Evolutionary conservation across 2,113 vertebrate genomes (phyloP), one percentile per base, ranked within the genome.

Genomic region (Scartelaos histophorus): DNA sequence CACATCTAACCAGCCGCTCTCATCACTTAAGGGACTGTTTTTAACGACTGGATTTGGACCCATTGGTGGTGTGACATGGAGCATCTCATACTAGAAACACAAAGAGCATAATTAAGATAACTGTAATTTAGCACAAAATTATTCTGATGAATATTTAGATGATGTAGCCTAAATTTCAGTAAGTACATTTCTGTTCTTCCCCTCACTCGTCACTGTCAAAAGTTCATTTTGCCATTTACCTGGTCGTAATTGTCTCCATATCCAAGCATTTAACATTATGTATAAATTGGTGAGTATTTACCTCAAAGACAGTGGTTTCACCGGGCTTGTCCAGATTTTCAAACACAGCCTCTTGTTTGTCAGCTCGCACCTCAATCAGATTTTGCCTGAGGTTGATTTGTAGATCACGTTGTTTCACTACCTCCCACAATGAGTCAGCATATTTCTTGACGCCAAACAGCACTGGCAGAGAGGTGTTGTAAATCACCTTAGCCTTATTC

Each of bases 41-140:
- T 96, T 90, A 13, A 99, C 78, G 3, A 95, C 96, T 0, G 90
- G 86, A 22, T 86, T 95, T 11, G 97, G 91, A 57, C 97, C 95
- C 98, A 99, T 99, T 0, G 98, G 98, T 1, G 98, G 98, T 0
- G 97, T 98, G 34, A 99, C 96, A 6, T 99, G 98, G 70, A 99
- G 96, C 97, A 99, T 98, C 88, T 95, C 97, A 79, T 98, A 99
- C 98, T 99, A 53, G 15, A 11, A 3, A 78, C 74, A 46, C 66
- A 53, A 35, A 56, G 56, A 54, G 19, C 51, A 53, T 53, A 19
- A n/a, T 19, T 43, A 43, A 43, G 38, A 1, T 16, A 5, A 49
- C 3, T 49, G 49, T 6, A 51, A 29, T 29, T 29, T 29, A 29
- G 29, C 29, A 29, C 29, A 29, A 29, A 29, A 29, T 29, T n/a